phyloP scores from a whole-genome alignment of 2,797 vertebrate species.

The Anas bernieri region DNA sequence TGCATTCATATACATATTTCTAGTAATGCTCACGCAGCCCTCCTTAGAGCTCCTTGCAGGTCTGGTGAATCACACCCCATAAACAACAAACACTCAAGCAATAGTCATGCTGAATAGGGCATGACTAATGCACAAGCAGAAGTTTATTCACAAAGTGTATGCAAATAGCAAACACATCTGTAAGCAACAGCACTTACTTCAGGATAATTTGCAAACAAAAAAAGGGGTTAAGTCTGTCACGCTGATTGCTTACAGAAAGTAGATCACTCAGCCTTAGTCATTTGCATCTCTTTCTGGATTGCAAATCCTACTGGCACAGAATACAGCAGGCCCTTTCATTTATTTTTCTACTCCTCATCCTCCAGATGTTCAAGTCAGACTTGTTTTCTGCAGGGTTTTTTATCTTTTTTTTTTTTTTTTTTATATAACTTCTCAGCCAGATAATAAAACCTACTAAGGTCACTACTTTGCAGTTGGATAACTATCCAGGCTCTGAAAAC shows the following conservation, averaged over 20 bases:
- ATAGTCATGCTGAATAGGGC: constrained; percentile 40
- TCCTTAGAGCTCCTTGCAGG: neutral
- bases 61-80: constrained; percentile 40
- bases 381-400: constrained; percentile 45
- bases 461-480: neutral
- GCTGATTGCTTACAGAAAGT: constrained; percentile 60
- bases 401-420: neutral
- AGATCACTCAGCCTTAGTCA: constrained; percentile 52
- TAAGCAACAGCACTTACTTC: constrained; percentile 27
- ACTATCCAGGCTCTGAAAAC: neutral
- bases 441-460: neutral
- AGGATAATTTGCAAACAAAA: constrained; percentile 55
- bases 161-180: constrained; percentile 63
- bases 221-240: constrained; percentile 59
- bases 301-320: constrained; percentile 44
- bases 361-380: constrained; percentile 71
- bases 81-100: constrained; percentile 20
- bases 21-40: neutral
- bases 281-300: constrained; percentile 62
- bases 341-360: constrained; percentile 34
- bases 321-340: constrained; percentile 54
- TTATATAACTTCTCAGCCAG: neutral
- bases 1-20: neutral
- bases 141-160: constrained; percentile 58
- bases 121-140: constrained; percentile 41